These are phyloP conservation scores for Acanthosoma haemorrhoidale DNA, from an alignment of 2,888 invertebrate species.

Conservation along the genomic window DNA sequence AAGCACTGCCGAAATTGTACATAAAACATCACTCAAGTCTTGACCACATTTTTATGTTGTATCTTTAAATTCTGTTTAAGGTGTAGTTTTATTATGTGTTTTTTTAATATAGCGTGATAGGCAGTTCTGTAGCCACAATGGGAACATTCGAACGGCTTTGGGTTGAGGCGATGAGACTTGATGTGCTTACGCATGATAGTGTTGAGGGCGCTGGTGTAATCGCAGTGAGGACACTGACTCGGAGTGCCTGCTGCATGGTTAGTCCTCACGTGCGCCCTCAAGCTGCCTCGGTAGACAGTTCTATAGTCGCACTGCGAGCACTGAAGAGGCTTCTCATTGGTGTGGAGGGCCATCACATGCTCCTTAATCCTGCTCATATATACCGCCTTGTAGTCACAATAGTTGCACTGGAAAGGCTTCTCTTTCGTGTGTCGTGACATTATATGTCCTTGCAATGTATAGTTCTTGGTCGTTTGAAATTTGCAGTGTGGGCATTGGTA, in stretches of 20 bases:
- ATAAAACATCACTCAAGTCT: no score
- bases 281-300: slow-evolving; percentile 1
- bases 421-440: slow-evolving; percentile 1
- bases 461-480: not conserved
- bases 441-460: not conserved
- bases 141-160: not conserved
- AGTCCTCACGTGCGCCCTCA: not conserved
- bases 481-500: not conserved
- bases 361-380: not conserved
- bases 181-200: not conserved
- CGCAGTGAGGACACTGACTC: not conserved
- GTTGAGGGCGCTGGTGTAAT: not conserved
- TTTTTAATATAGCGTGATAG: not conserved
- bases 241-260: not conserved
- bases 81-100: not conserved
- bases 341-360: not conserved
- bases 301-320: not conserved
- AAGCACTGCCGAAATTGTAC: no score
- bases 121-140: not conserved
- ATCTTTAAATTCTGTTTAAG: no score
- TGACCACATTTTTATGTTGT: no score
- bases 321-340: not conserved
- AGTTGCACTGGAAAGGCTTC: not conserved
- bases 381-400: not conserved
- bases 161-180: not conserved